Base-by-base conservation (phyloP, 2,888 invertebrate species). In the Melipona beecheii region DNA sequence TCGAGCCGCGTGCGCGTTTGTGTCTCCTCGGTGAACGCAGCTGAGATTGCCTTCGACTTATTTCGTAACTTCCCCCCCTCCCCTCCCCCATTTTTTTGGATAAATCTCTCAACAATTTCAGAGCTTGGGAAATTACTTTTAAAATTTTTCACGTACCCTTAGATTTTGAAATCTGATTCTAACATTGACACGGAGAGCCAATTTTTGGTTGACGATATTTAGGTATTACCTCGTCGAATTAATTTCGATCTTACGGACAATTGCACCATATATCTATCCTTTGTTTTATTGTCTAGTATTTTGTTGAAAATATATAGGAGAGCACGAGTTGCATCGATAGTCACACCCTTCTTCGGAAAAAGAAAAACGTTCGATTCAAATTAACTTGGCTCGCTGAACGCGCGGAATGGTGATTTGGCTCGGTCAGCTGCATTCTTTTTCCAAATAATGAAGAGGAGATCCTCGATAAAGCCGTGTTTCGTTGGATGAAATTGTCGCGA, bases 401-500 rank as follows among this genome's bases (percentile, higher is more conserved):
- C 19, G 9, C 9, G 2, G 11, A 31, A 4, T 31, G 11, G 19
- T 2, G 31, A 62, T 31, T 31, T 24, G 9, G 24, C 17, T 24
- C 17, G n/a, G 2, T 13, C 13, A 56, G 5, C 13, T 15, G 2
- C 2, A 15, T n/a, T 58, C 24, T n/a, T 58, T 58, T n/a, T 60
- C 60, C 9, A 27, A 60, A 60, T 31, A 27, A 60, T 24, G 19
- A 27, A 21, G 64, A 21, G 11, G 21, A 64, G 17, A 60, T 24
- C 6, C 64, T 64, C 19, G 21, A 64, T 64, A 64, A 36, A 64
- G 49, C 4, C 11, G 50, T 50, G 50, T 58, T 9, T 71, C 56
- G 56, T 71, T 19, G 60, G 73, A 64, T 19, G 64, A 52, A n/a
- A 73, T 19, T 50, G 49, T 68, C 31, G 50, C 31, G 73, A 62